Conservation (phyloP, 2,113 vertebrate genomes). For the Propithecus coquereli region DNA sequence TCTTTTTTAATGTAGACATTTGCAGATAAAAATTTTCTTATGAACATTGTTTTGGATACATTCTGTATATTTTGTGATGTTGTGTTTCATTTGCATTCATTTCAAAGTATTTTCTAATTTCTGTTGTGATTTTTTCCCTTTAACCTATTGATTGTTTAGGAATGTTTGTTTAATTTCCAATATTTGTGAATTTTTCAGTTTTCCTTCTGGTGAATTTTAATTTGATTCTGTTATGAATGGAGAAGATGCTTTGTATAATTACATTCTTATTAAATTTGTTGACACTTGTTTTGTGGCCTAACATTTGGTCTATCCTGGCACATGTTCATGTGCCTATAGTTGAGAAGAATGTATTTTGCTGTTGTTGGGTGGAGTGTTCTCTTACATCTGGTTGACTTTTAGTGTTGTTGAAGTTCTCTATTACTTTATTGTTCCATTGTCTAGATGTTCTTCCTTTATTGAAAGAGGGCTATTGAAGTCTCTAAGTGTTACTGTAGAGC, state of each 20-base stretch:
- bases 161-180: not conserved
- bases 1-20: not conserved
- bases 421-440: not conserved
- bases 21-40: not conserved
- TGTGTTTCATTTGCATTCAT: not conserved
- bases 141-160: not conserved
- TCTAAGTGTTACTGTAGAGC: not conserved
- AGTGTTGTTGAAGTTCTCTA: not conserved
- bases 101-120: not conserved
- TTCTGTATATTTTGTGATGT: not conserved
- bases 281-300: not conserved
- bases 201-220: not conserved
- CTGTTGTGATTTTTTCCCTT: not conserved
- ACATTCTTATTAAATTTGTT: not conserved
- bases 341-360: not conserved
- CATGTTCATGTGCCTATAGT: not conserved
- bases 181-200: not conserved
- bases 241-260: not conserved
- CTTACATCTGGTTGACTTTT: not conserved
- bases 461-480: not conserved
- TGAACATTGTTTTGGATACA: not conserved
- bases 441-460: not conserved
- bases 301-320: not conserved
- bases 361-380: not conserved
- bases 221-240: not conserved